Conservation (phyloP, 92 coral and sea anemone species). For the Paramuricea clavata region DNA sequence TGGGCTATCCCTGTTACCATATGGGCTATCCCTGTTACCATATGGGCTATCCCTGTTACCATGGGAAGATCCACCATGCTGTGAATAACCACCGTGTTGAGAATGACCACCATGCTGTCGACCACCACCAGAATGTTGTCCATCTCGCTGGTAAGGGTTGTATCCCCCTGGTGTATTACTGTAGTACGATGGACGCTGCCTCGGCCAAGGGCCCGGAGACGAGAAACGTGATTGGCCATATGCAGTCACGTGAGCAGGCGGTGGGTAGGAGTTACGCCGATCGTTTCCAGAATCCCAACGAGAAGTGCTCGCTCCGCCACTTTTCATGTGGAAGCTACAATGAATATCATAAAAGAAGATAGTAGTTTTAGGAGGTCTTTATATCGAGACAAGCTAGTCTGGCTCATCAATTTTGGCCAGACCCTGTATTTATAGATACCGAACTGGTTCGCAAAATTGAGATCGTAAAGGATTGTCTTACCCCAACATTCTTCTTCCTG, state of each 20-base stretch:
- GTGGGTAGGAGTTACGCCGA: conserved; percentile 85
- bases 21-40: neutral
- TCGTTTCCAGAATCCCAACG: conserved; percentile 25
- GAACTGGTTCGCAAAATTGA: no score
- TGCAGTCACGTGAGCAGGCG: conserved; percentile 37
- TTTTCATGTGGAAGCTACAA: conserved; percentile 21
- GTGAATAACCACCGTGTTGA: neutral
- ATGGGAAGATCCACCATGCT: neutral
- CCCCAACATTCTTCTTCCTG: conserved; percentile 89
- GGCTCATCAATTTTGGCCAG: no score
- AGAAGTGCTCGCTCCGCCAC: conserved; percentile 36
- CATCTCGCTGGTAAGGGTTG: conserved; percentile 39
- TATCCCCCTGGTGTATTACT: conserved; percentile 43
- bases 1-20: neutral
- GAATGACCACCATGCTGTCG: conserved; percentile 4
- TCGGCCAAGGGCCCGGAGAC: conserved; percentile 50
- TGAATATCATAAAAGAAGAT: neutral
- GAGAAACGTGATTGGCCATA: conserved; percentile 29
- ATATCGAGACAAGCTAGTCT: no score
- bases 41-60: neutral
- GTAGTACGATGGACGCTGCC: conserved; percentile 23
- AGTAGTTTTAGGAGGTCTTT: neutral
- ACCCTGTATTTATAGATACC: no score
- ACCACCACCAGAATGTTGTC: neutral
- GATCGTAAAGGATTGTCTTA: conserved; percentile 59